These are phyloP conservation scores for Masticophis lateralis DNA, from an alignment of 2,797 vertebrate genomes.

Conservation along the genomic window DNA sequence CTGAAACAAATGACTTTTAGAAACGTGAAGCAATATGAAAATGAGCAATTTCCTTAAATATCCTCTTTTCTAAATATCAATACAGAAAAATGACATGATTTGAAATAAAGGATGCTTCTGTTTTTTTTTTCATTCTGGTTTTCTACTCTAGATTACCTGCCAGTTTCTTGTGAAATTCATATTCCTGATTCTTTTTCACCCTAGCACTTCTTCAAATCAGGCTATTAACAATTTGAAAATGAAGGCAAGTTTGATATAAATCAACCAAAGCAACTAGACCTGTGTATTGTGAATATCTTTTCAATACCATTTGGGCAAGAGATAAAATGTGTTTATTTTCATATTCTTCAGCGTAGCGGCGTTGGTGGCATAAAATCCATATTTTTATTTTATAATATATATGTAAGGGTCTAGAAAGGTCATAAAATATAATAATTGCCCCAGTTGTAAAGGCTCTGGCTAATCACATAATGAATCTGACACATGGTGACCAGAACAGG, in stretches of 20 bases:
- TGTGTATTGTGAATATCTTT: background rate
- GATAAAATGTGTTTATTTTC: background rate
- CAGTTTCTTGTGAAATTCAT: background rate
- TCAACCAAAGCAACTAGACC: background rate
- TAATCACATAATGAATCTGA: background rate
- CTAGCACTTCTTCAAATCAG: background rate
- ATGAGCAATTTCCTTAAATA: background rate
- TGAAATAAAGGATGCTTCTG: background rate
- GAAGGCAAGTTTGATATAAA: background rate
- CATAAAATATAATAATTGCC: background rate
- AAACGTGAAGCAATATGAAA: background rate
- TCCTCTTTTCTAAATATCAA: background rate
- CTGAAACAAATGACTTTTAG: background rate
- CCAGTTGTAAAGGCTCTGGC: background rate
- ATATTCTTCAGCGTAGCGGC: background rate
- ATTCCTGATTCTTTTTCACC: background rate
- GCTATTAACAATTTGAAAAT: background rate
- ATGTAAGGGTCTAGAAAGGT: background rate
- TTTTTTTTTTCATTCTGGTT: background rate
- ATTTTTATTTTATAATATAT: conserved; percentile 15
- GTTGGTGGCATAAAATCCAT: background rate
- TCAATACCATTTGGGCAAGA: background rate
- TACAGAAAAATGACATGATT: background rate
- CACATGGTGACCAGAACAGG: background rate
- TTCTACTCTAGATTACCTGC: background rate